Evolutionary conservation across 2,797 vertebrate species (phyloP).

Genomic region (Clarias fuscus): DNA sequence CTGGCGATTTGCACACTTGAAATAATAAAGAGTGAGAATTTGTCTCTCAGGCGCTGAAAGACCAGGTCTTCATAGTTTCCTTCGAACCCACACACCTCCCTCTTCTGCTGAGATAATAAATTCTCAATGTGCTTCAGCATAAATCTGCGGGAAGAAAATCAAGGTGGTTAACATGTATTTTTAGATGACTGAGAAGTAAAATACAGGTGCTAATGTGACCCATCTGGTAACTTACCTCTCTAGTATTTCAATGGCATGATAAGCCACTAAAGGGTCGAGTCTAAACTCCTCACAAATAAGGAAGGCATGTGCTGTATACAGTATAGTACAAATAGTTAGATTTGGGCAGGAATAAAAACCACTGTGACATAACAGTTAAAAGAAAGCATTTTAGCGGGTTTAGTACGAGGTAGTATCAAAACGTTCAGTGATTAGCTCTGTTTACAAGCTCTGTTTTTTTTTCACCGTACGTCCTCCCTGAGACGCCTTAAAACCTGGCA

Average conservation of each 20-base stretch:
- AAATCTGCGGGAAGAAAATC: slow-evolving; percentile 76
- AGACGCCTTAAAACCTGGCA: no score
- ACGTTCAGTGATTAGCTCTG: no score
- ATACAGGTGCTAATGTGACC: not conserved
- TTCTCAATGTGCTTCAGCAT: slow-evolving; percentile 81
- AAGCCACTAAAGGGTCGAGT: slow-evolving; percentile 79
- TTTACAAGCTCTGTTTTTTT: no score
- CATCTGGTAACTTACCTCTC: slow-evolving; percentile 78
- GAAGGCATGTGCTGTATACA: slow-evolving; percentile 81
- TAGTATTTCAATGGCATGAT: slow-evolving; percentile 87
- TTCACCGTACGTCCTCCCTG: no score
- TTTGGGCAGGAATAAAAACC: not conserved
- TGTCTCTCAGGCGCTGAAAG: slow-evolving; percentile 71
- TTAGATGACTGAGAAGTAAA: not conserved
- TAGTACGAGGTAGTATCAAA: not conserved
- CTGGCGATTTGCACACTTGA: slow-evolving; percentile 91
- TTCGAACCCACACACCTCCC: slow-evolving; percentile 33
- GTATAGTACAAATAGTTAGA: not conserved
- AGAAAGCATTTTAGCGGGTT: not conserved
- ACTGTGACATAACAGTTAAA: not conserved
- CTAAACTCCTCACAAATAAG: slow-evolving; percentile 80
- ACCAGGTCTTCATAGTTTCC: slow-evolving; percentile 64
- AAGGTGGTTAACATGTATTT: not conserved
- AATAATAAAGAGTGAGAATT: slow-evolving; percentile 79
- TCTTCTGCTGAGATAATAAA: slow-evolving; percentile 57